Evolutionary conservation across 2,113 vertebrate genomes (phyloP).

Genomic region (mouse (Mus musculus)): DNA sequence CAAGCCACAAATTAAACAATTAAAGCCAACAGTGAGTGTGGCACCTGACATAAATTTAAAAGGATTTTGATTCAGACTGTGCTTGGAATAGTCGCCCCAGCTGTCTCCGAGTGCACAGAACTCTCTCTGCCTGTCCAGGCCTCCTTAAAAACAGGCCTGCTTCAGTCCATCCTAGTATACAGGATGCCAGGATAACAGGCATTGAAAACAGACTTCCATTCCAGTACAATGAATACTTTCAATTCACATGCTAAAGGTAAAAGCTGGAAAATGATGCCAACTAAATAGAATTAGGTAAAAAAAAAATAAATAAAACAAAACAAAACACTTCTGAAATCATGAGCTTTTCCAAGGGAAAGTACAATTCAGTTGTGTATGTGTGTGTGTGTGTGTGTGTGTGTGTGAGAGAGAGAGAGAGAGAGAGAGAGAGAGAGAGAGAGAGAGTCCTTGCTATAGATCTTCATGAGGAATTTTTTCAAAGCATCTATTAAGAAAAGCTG

Average conservation of each 20-base stretch:
- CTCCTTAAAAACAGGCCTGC: neutral
- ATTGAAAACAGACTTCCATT: neutral
- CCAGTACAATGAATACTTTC: neutral
- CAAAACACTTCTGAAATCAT: neutral
- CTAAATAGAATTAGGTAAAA: neutral
- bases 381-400: neutral
- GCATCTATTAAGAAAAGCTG: neutral
- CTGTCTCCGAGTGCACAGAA: neutral
- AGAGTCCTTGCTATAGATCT: neutral
- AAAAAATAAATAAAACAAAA: neutral
- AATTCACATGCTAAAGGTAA: neutral
- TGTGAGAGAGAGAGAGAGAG: no score
- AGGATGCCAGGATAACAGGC: neutral
- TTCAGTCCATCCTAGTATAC: neutral
- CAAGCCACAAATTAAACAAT: slow-evolving; percentile 26
- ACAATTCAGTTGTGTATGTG: neutral
- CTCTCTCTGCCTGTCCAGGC: neutral
- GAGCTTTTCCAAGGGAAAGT: slow-evolving; percentile 1
- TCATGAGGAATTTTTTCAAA: slow-evolving; percentile 24
- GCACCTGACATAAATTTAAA: neutral
- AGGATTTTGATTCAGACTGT: slow-evolving; percentile 8
- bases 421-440: no score
- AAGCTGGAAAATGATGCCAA: neutral
- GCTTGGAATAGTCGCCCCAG: neutral
- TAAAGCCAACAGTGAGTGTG: neutral